Evolutionary conservation across 2,888 invertebrate species (phyloP).

Genomic region (Encarsia formosa): DNA sequence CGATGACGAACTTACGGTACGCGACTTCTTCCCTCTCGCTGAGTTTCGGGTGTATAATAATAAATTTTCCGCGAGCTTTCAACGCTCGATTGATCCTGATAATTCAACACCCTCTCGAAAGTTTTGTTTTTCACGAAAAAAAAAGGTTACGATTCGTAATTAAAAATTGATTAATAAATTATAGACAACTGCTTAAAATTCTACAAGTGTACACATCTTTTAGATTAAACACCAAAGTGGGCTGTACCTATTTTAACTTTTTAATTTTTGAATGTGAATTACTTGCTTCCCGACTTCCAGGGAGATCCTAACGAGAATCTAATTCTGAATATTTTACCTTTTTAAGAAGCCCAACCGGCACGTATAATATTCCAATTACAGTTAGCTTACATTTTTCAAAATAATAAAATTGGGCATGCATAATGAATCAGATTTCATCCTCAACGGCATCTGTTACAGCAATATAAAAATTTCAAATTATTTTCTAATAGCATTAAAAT

Average conservation of each 20-base stretch:
- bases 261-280: conserved; percentile 23
- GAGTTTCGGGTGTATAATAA: conserved; percentile 14
- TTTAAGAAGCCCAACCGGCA: conserved; percentile 14
- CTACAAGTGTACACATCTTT: no score
- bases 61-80: conserved; percentile 22
- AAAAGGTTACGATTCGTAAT: no score
- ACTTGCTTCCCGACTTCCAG: conserved; percentile 3
- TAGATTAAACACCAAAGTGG: conserved; percentile 19
- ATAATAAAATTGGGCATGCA: conserved; percentile 15
- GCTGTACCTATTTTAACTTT: conserved; percentile 26
- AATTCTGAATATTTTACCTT: conserved; percentile 28
- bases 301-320: conserved; percentile 23
- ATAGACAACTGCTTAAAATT: no score
- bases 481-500: no score
- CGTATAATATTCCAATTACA: conserved; percentile 23
- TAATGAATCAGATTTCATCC: conserved; percentile 6
- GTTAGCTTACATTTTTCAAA: conserved; percentile 7
- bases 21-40: conserved; percentile 10
- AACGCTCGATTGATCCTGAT: conserved; percentile 17
- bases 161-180: no score
- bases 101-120: conserved; percentile 13
- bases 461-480: no score
- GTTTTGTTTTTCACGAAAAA: no score
- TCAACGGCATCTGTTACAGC: no score
- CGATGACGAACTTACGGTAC: conserved; percentile 22